Percentiles rank a stretch among this genome's conserved stretches.
Conservation (phyloP, 2,797 vertebrate species). For the Rhodeus uyekii region DNA sequence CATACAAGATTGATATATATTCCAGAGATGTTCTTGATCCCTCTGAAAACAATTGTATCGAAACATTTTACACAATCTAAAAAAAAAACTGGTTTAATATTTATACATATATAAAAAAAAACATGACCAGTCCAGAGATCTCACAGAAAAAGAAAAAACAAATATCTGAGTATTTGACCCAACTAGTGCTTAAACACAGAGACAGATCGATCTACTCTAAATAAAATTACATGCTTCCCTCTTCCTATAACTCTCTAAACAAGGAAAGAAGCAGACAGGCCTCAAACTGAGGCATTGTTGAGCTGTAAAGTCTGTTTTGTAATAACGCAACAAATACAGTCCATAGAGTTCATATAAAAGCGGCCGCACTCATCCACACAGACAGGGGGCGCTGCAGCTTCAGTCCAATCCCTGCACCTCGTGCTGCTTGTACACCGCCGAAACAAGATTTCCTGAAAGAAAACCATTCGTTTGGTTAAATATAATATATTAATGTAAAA, state of each 20-base stretch:
- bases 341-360: slow-evolving; percentile 20
- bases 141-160: slow-evolving; percentile 7
- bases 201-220: slow-evolving; percentile 24
- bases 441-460: slow-evolving; percentile 70
- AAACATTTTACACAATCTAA: not conserved
- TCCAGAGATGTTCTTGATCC: slow-evolving; percentile 1
- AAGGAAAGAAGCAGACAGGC: not conserved
- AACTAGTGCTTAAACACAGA: slow-evolving; percentile 8
- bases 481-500: too few relatives aligned
- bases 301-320: not conserved
- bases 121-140: not conserved
- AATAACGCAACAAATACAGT: slow-evolving; percentile 11
- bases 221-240: not conserved
- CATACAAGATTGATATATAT: slow-evolving; percentile 17
- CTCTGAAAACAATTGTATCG: not conserved
- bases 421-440: slow-evolving; percentile 77
- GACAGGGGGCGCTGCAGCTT: slow-evolving; percentile 50
- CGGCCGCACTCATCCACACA: slow-evolving; percentile 32
- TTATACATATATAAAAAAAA: slow-evolving; percentile 4
- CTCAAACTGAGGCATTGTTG: not conserved
- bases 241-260: not conserved
- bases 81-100: slow-evolving; percentile 40
- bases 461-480: slow-evolving; percentile 23
- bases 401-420: slow-evolving; percentile 79
- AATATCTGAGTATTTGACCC: not conserved